Conservation (phyloP, 2,888 invertebrate genomes). For the Cybosia mesomella region DNA sequence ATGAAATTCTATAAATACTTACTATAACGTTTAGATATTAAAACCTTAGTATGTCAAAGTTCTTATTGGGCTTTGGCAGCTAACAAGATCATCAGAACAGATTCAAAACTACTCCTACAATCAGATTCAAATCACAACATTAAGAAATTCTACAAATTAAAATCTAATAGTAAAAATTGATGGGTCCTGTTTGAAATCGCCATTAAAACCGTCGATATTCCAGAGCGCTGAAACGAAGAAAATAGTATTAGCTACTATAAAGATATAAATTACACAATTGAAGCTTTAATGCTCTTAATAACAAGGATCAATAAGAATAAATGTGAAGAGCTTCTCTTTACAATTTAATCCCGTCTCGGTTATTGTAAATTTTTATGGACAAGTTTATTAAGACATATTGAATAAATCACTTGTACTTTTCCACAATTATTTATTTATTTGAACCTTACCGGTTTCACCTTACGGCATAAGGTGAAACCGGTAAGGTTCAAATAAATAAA, state of each 20-base stretch:
- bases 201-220: slow-evolving; percentile 15
- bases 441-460: too few relatives aligned
- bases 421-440: too few relatives aligned
- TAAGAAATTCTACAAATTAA: slow-evolving; percentile 16
- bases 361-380: too few relatives aligned
- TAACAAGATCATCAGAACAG: background rate
- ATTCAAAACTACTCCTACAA: background rate
- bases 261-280: too few relatives aligned
- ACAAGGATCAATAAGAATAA: too few relatives aligned
- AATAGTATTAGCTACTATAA: background rate
- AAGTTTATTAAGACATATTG: too few relatives aligned
- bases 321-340: too few relatives aligned
- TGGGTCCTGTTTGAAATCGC: background rate
- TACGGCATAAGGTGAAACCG: too few relatives aligned
- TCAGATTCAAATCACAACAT: slow-evolving; percentile 3
- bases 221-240: slow-evolving; percentile 9
- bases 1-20: background rate
- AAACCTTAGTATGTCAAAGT: background rate
- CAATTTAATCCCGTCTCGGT: too few relatives aligned
- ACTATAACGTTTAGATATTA: background rate
- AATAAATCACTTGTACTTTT: too few relatives aligned
- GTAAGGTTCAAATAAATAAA: too few relatives aligned
- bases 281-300: too few relatives aligned
- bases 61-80: background rate
- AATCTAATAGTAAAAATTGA: background rate